Percentiles rank a stretch among this genome's conserved stretches.
Conservation (phyloP, 1,140 invertebrate species). For the Cepaea nemoralis region DNA sequence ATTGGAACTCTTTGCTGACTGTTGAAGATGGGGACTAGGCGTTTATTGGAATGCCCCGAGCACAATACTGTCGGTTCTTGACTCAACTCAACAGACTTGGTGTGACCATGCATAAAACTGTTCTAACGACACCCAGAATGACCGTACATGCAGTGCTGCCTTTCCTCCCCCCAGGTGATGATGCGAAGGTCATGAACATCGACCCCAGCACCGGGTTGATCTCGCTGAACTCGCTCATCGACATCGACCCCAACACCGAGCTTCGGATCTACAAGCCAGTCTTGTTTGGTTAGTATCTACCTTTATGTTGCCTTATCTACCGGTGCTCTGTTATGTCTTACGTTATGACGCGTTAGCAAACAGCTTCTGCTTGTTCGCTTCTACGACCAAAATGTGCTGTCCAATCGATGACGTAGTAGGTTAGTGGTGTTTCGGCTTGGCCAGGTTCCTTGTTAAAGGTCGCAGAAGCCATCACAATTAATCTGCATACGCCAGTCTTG, state of each 20-base stretch:
- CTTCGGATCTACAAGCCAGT: background rate
- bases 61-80: too few species aligned
- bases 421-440: too few species aligned
- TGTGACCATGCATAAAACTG: too few species aligned
- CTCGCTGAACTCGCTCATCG: background rate
- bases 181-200: background rate
- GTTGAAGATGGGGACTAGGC: too few species aligned
- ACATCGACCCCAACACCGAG: background rate
- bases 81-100: too few species aligned
- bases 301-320: background rate
- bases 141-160: too few species aligned
- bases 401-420: too few species aligned
- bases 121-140: too few species aligned
- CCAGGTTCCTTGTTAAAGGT: background rate
- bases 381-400: background rate
- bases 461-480: too few species aligned
- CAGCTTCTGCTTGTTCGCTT: background rate
- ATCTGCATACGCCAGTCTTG: too few species aligned
- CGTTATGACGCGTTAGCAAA: background rate
- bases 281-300: background rate
- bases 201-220: background rate
- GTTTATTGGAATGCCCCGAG: too few species aligned
- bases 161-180: background rate
- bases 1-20: too few species aligned
- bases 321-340: background rate